Conservation (phyloP, 2,797 vertebrate genomes). For the Sciaenops ocellatus region DNA sequence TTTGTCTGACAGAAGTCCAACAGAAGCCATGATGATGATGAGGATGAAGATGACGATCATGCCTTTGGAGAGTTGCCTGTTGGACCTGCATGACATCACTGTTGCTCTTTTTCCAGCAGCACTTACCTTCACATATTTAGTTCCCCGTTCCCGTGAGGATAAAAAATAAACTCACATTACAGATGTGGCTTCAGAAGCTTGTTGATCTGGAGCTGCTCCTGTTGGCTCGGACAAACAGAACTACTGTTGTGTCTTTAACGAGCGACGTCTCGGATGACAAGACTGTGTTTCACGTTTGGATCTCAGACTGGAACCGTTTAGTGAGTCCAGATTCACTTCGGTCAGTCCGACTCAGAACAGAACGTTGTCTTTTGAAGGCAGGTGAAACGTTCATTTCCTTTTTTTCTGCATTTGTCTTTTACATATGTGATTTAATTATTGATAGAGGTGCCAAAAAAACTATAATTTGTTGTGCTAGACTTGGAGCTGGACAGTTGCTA, state of each 20-base stretch:
- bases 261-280: neutral
- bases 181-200: constrained; percentile 51
- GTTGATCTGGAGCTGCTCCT: constrained; percentile 33
- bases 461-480: too few species aligned
- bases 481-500: too few species aligned
- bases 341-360: neutral
- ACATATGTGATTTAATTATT: too few species aligned
- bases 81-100: constrained; percentile 49
- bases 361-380: neutral
- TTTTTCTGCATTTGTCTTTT: too few species aligned
- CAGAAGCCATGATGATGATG: neutral
- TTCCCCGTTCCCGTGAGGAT: constrained; percentile 35
- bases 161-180: constrained; percentile 48
- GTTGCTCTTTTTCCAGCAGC: constrained; percentile 29
- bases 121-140: constrained; percentile 35
- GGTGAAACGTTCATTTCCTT: neutral
- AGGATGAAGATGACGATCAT: constrained; percentile 25
- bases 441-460: too few species aligned
- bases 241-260: constrained; percentile 26
- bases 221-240: constrained; percentile 27
- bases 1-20: constrained; percentile 3
- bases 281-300: constrained; percentile 27
- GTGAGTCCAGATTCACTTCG: neutral
- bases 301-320: constrained; percentile 10
- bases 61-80: constrained; percentile 13